Evolutionary conservation across 2,797 vertebrate species (phyloP).

Genomic region (Nyctibius grandis): DNA sequence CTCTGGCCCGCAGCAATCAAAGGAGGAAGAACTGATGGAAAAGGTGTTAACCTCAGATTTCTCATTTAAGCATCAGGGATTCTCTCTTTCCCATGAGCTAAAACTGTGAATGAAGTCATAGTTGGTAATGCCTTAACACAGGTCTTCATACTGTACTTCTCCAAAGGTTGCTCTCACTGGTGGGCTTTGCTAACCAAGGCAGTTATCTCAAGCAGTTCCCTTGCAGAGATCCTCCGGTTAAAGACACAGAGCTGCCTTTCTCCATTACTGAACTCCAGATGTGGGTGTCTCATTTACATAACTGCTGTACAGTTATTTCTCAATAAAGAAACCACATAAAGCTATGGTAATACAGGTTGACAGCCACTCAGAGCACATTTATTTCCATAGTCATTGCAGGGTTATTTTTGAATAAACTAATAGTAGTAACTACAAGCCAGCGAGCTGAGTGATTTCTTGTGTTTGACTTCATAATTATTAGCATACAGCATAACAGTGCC

Average conservation of each 20-base stretch:
- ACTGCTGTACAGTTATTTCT: not conserved
- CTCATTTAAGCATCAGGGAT: not conserved
- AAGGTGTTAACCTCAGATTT: not conserved
- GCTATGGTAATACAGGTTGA: not conserved
- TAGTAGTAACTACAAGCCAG: not conserved
- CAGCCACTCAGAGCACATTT: not conserved
- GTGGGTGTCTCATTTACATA: not conserved
- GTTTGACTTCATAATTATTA: not conserved
- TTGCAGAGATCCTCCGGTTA: not conserved
- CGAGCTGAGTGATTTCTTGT: not conserved
- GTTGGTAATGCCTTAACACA: not conserved
- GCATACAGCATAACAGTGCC: not conserved
- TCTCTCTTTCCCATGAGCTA: not conserved
- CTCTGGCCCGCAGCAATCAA: not conserved
- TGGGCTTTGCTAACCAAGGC: not conserved
- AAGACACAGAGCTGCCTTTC: not conserved
- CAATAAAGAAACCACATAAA: not conserved
- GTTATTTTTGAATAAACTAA: not conserved
- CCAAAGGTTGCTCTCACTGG: not conserved
- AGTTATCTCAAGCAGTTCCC: not conserved
- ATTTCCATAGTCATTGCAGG: not conserved
- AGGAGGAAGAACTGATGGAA: not conserved
- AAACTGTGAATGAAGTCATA: not conserved
- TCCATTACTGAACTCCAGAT: not conserved
- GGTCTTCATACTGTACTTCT: not conserved